Base-by-base conservation (phyloP, 2,888 invertebrate genomes). In the Synergus gifuensis region DNA sequence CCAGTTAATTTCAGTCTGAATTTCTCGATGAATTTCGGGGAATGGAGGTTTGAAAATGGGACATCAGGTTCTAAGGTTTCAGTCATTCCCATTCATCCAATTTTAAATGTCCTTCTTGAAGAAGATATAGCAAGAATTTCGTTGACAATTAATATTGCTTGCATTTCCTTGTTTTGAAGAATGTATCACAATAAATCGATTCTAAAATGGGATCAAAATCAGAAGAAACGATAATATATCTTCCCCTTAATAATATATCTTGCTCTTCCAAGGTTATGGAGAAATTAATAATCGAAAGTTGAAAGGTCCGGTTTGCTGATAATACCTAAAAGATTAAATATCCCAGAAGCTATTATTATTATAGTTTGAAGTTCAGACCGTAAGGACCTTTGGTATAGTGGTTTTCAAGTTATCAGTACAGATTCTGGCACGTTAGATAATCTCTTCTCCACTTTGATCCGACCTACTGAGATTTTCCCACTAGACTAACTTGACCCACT, bases 11-110 rank as follows among this genome's bases (percentile, higher is more conserved):
- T 36, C 16, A 36, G 36, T n/a, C 40, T 49, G 54, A 36, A 73
- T 73, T 54, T 40, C 36, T 54, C 54, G 18, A 73, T 73, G 28
- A 16, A 73, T 58, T 58, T 54, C 36, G 11, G 54, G 40, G 2
- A 73, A 73, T 54, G 11, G n/a, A 73, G n/a, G 36, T n/a, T 54
- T 12, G 54, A 73, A 73, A 73, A 54, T 73, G 36, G 36, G 49
- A 73, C 54, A 54, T 54, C n/a, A 36, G 54, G 22, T 54, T 66
- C 18, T 44, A 9, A 12, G 66, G 11, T 44, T 58, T n/a, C n/a
- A 69, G 36, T 69, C 8, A 9, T 16, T 69, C 14, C 28, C 2
- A 69, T 44, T 8, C 11, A 54, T n/a, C 28, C 5, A 40, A n/a
- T n/a, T 5, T 36, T 54, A n/a, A 2, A 18, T 54, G 9, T n/a